A percentile compares a stretch with the other conserved stretches of the same genome.
phyloP scores from a whole-genome alignment of 1,140 invertebrate genomes.

The Riptortus pedestris region DNA sequence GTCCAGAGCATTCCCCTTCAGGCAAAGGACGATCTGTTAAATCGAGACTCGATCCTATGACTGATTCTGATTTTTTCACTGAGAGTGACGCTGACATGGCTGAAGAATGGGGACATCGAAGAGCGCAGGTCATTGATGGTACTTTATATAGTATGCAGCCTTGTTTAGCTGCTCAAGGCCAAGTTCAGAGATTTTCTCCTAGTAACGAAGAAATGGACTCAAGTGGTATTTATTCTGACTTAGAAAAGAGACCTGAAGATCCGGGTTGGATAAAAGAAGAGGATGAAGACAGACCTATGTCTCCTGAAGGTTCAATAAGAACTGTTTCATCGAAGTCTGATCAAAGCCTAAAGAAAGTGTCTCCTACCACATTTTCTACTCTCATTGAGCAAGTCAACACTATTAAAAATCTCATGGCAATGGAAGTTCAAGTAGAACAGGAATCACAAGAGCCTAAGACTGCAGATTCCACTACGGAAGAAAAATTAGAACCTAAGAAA shows the following conservation, averaged over 20 bases:
- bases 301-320: slow-evolving; percentile 29
- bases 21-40: slow-evolving; percentile 29
- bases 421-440: slow-evolving; percentile 34
- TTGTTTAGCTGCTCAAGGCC: slow-evolving; percentile 32
- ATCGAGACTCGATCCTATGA: slow-evolving; percentile 57
- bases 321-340: slow-evolving; percentile 33
- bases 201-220: slow-evolving; percentile 66
- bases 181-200: slow-evolving; percentile 41
- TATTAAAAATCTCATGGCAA: slow-evolving; percentile 32
- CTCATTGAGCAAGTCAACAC: slow-evolving; percentile 32
- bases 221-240: slow-evolving; percentile 72
- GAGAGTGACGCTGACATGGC: slow-evolving; percentile 72
- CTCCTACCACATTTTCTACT: slow-evolving; percentile 28
- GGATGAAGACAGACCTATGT: slow-evolving; percentile 24
- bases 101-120: slow-evolving; percentile 58
- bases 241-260: slow-evolving; percentile 47
- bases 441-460: slow-evolving; percentile 34
- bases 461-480: slow-evolving; percentile 3
- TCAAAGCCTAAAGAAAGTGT: slow-evolving; percentile 36
- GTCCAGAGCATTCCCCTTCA: slow-evolving; percentile 34
- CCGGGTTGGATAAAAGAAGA: slow-evolving; percentile 27
- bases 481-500: slow-evolving; percentile 42
- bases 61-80: slow-evolving; percentile 78
- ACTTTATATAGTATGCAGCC: slow-evolving; percentile 48
- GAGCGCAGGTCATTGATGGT: slow-evolving; percentile 70